Base-by-base conservation (phyloP, 2,888 invertebrate species). In the Eilema griseolum region DNA sequence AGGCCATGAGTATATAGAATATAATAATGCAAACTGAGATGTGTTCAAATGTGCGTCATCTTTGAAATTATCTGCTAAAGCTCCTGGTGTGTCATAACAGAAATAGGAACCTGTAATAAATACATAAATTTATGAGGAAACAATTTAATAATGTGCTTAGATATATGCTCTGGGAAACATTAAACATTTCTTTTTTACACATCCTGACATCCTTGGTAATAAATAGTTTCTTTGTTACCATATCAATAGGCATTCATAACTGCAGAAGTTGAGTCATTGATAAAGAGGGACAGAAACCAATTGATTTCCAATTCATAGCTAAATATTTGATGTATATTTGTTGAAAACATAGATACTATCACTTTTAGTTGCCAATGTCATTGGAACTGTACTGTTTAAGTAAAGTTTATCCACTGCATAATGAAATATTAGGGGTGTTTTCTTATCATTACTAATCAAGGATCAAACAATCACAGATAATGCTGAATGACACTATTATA, bases 1-100 rank as follows among this genome's bases (percentile, higher is more conserved):
- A 41, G 99, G 99, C 99, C 99, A 99, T 0, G 99, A 99, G 91
- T 99, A 99, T 90, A 98, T 97, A 8, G 98, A 98, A 93, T 99
- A 99, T 62, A 99, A 96, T 74, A 97, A 95, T 76, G 98, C 97
- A 95, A 98, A 99, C 90, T 98, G 96, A 11, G 97, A 97, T 70
- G 98, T 98, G 67, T 96, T 96, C 78, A 99, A 95, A 78, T 97
- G 95, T 86, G 99, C 95, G 88, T 99, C 99, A 78, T 95, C 92
- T 86, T 97, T 97, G 89, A 98, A 99, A 82, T 98, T 96, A 87
- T 98, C 98, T 90, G 98, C 98, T 67, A 99, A 92, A 8, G 99
- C 99, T 69, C 97, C 98, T 10, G 99, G 99, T 90, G 98, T 99
- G 91, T 99, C 99, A 95, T 99, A 99, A 92, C 99, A 99, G 92